phyloP scores from a whole-genome alignment of 2,113 vertebrate genomes.

The Callocephalon fimbriatum region DNA sequence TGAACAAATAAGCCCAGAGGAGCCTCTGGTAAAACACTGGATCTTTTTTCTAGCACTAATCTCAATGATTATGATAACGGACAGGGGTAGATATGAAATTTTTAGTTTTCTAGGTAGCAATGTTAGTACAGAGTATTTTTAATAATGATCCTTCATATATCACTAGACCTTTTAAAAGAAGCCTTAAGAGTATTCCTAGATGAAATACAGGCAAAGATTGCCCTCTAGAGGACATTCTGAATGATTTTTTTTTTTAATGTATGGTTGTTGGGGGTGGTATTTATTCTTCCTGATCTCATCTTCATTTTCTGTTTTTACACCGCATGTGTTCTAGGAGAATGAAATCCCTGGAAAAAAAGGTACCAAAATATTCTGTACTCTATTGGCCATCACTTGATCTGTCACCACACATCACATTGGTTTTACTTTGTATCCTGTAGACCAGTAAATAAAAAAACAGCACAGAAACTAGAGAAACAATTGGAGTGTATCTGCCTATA shows the following conservation, averaged over 20 bases:
- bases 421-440: background rate
- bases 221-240: conserved; percentile 30
- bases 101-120: background rate
- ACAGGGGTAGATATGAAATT: background rate
- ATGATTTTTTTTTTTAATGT: background rate
- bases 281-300: background rate
- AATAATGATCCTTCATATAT: background rate
- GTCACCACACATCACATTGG: background rate
- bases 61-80: background rate
- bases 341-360: background rate
- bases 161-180: background rate
- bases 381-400: background rate
- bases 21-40: background rate
- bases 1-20: background rate
- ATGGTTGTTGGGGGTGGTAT: background rate
- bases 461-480: background rate
- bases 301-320: background rate
- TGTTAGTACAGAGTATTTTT: background rate
- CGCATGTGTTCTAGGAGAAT: background rate
- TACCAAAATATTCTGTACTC: background rate
- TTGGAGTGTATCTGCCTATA: background rate
- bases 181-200: background rate
- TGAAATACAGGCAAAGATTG: background rate
- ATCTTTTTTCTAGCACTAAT: background rate
- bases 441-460: background rate